phyloP scores from a whole-genome alignment of 2,888 invertebrate species.

The Volucella bombylans region DNA sequence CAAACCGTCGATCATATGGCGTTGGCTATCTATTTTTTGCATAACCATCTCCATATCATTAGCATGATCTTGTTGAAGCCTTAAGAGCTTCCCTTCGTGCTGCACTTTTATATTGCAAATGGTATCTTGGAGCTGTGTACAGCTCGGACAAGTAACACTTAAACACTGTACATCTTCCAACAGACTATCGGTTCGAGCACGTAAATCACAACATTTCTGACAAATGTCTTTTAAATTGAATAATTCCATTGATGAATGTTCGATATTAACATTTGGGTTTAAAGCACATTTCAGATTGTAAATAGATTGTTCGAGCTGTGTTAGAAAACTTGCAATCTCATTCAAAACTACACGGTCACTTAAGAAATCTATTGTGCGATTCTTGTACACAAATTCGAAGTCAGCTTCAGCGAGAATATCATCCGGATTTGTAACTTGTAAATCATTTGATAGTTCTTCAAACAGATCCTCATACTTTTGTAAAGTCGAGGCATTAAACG shows the following conservation, averaged over 20 bases:
- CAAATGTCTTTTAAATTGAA: constrained; percentile 84
- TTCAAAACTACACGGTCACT: constrained; percentile 78
- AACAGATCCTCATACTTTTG: constrained; percentile 80
- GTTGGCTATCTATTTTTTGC: constrained; percentile 78
- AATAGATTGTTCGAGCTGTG: constrained; percentile 78
- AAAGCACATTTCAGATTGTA: constrained; percentile 77
- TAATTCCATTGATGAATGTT: constrained; percentile 76
- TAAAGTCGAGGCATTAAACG: constrained; percentile 77
- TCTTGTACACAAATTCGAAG: constrained; percentile 80
- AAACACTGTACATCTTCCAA: constrained; percentile 79
- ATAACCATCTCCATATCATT: constrained; percentile 77
- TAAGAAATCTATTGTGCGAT: constrained; percentile 78
- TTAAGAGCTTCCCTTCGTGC: constrained; percentile 81
- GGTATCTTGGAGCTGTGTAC: constrained; percentile 82
- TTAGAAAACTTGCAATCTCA: constrained; percentile 78
- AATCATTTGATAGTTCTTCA: constrained; percentile 78
- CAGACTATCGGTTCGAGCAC: constrained; percentile 84
- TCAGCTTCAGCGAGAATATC: constrained; percentile 80
- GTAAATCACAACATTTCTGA: constrained; percentile 84
- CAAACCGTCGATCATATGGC: constrained; percentile 75
- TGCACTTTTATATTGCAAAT: constrained; percentile 81
- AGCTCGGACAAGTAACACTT: constrained; percentile 82
- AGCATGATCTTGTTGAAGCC: constrained; percentile 81
- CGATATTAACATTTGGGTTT: constrained; percentile 76
- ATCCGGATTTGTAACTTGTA: constrained; percentile 79